Base-by-base conservation (phyloP, 2,113 vertebrate species). In the Empidonax traillii region DNA sequence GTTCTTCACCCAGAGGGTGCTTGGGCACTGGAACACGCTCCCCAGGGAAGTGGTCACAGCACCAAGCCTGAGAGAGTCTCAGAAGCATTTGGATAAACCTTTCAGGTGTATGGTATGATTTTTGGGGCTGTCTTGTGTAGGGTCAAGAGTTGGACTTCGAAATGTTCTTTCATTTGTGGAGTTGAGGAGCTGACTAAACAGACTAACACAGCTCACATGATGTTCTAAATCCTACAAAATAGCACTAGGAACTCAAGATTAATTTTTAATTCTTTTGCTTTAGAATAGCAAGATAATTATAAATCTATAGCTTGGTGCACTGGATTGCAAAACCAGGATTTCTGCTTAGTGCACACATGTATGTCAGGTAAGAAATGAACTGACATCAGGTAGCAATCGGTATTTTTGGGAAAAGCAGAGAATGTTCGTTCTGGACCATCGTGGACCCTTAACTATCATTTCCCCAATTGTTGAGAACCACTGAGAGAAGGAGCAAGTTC, bases 201-300 rank as follows among this genome's bases (percentile, higher is more conserved):
- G 23, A 2, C 1, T 71, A 28, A 53, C 0, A 0, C 25, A 53
- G 14, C 21, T 63, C 53, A 44, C 0, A 4, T 10, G 4, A 28
- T n/a, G 14, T 12, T 89, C 15, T 56, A 66, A 76, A 90, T 6
- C 27, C 66, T 39, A 41, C 9, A 52, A 75, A 66, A 28, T 14
- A 63, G 25, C 10, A 18, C 16, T 41, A 46, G 8, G 14, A 79
- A 61, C 3, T 44, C n/a, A 77, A 30, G 16, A 33, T 73, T 85
- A 46, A 31, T 47, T 85, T 71, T 69, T 53, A 44, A 5, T 68
- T 89, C 23, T 65, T 49, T 35, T 51, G 19, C 6, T 71, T 87
- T 71, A 90, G 33, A 58, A 21, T 47, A 69, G 4, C 21, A 62
- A 39, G 14, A 13, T 65, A 11, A 75, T n/a, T 63, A 31, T 22